Percentiles rank a stretch among this genome's conserved stretches.
phyloP scores from a whole-genome alignment of 1,140 invertebrate species.

The Lepidurus packardi region DNA sequence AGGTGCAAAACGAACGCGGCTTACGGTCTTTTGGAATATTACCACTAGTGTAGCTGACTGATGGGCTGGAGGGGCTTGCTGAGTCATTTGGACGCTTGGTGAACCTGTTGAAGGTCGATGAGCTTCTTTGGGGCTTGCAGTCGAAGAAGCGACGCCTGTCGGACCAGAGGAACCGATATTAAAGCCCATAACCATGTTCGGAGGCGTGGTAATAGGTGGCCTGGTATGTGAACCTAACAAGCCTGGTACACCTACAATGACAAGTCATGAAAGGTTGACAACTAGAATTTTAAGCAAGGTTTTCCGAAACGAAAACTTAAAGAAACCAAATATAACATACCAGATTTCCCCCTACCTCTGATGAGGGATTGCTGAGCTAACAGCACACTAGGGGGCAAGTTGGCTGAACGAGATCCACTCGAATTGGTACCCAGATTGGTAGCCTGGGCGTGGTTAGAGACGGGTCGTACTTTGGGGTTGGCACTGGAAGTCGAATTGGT shows the following conservation, averaged over 20 bases:
- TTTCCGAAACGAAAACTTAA: background rate
- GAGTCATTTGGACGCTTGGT: constrained; percentile 25
- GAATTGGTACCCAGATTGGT: constrained; percentile 43
- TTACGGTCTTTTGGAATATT: background rate
- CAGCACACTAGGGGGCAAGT: constrained; percentile 53
- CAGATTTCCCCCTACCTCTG: constrained; percentile 36
- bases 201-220: constrained; percentile 42
- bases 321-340: background rate
- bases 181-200: constrained; percentile 44
- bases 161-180: constrained; percentile 36
- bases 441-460: constrained; percentile 49
- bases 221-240: constrained; percentile 34
- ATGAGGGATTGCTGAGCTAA: constrained; percentile 55
- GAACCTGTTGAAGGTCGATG: constrained; percentile 36
- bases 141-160: constrained; percentile 25
- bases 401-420: constrained; percentile 41
- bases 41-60: constrained; percentile 28
- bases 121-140: constrained; percentile 34
- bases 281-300: background rate
- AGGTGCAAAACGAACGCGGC: no score
- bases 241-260: constrained; percentile 17
- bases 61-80: background rate
- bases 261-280: background rate
- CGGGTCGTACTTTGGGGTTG: constrained; percentile 46
- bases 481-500: constrained; percentile 44